phyloP scores from a whole-genome alignment of 2,113 vertebrate genomes.

The human region GRCh38 chr20:20217501-20218000 shows the following conservation, averaged over 20 bases:
- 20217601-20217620: not conserved
- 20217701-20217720: not conserved
- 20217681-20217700: not conserved
- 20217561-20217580: not conserved
- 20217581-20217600: constrained; percentile 21
- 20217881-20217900: not conserved
- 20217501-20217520: not conserved
- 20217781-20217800: not conserved
- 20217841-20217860: not conserved
- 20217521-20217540: not conserved
- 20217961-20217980: not conserved
- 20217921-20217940: not conserved
- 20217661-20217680: not conserved
- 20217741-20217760: too few relatives aligned
- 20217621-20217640: not conserved
- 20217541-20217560: not conserved
- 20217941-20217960: not conserved
- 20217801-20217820: not conserved
- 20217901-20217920: not conserved
- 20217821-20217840: not conserved
- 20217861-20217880: not conserved
- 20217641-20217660: not conserved
- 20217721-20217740: not conserved
- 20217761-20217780: not conserved
- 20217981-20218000: not conserved